Base-by-base conservation (phyloP, 2,888 invertebrate genomes). In the Piscicola geometra region DNA sequence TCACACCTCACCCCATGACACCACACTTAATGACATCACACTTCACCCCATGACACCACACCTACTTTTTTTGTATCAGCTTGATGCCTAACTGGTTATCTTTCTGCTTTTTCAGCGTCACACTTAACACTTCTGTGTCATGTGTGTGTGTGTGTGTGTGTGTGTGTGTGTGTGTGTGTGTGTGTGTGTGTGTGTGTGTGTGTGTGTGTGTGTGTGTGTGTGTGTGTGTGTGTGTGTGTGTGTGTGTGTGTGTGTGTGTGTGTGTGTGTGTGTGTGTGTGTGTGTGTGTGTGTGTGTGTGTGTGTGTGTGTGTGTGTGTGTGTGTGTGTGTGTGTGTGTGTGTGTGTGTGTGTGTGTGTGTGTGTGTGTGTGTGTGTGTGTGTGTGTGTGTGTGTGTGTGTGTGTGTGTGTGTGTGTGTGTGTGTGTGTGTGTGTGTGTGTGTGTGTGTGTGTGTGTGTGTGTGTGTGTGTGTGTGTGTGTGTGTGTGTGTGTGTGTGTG, bases 321-420 rank as follows among this genome's bases (percentile, higher is more conserved):
- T 60, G 36, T 74, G 66, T 66, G 35, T 66, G 41, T 74, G 66
- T 74, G 66, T 74, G 66, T 74, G 74, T 74, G 66, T 74, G 60
- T 74, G 41, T 74, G 74, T 74, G 35, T 74, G 74, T 66, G 41
- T 66, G 74, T 66, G 41, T 74, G 74, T 33, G 41, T 74, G 74
- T 74, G 66, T 74, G 74, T 66, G 66, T 66, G 74, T 74, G 41
- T 74, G 64, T 74, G 36, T 74, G 66, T 74, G 66, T 74, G 74
- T 64, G 36, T 64, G 56, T 35, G 33, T 64, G 56, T 73, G 64
- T 73, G 56, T 64, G 73, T 73, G 56, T 73, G 36, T 56, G 56
- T 28, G 64, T 73, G 1, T 56, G 5, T 33, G 50, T 47, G 28
- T 25, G 28, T 32, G 60, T 73, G 32, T 25, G 25, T 32, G 73